Percentiles rank a stretch among this genome's conserved stretches.
Evolutionary conservation across 2,113 vertebrate genomes (phyloP).

Genomic region (Centropristis striata): DNA sequence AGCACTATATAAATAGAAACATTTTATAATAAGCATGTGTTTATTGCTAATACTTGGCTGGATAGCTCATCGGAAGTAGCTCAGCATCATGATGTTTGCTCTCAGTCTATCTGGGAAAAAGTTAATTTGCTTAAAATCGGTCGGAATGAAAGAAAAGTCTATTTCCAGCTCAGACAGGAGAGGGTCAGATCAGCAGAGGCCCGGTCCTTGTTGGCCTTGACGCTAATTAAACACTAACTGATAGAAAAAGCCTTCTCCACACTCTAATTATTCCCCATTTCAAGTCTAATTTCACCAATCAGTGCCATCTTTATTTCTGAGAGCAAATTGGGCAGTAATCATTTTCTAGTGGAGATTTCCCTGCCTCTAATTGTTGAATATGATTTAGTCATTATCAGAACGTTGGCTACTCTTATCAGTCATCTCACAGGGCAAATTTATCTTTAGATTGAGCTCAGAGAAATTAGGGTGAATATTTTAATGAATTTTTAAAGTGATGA

Average conservation of each 20-base stretch:
- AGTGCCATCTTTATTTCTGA: slow-evolving; percentile 75
- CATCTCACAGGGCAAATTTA: slow-evolving; percentile 69
- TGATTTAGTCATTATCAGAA: slow-evolving; percentile 77
- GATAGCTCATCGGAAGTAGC: background rate
- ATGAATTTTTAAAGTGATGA: slow-evolving; percentile 71
- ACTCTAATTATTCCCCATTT: slow-evolving; percentile 78
- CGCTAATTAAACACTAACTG: slow-evolving; percentile 79
- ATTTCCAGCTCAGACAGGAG: slow-evolving; percentile 26
- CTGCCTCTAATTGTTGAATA: slow-evolving; percentile 72
- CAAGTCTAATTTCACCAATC: slow-evolving; percentile 80
- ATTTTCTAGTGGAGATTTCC: slow-evolving; percentile 72
- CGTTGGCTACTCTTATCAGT: slow-evolving; percentile 72
- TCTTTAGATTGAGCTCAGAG: slow-evolving; percentile 58
- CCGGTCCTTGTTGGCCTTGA: slow-evolving; percentile 39
- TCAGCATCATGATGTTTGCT: background rate
- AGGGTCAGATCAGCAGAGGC: slow-evolving; percentile 57
- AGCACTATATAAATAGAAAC: background rate
- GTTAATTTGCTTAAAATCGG: background rate
- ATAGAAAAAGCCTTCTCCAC: slow-evolving; percentile 69
- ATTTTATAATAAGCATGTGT: slow-evolving; percentile 25
- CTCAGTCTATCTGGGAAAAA: background rate
- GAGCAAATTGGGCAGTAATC: slow-evolving; percentile 80
- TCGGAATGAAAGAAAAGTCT: slow-evolving; percentile 25
- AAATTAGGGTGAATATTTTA: slow-evolving; percentile 54
- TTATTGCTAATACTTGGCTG: background rate